phyloP scores from a whole-genome alignment of 1,140 invertebrate genomes.

The Drosophila littoralis region DNA sequence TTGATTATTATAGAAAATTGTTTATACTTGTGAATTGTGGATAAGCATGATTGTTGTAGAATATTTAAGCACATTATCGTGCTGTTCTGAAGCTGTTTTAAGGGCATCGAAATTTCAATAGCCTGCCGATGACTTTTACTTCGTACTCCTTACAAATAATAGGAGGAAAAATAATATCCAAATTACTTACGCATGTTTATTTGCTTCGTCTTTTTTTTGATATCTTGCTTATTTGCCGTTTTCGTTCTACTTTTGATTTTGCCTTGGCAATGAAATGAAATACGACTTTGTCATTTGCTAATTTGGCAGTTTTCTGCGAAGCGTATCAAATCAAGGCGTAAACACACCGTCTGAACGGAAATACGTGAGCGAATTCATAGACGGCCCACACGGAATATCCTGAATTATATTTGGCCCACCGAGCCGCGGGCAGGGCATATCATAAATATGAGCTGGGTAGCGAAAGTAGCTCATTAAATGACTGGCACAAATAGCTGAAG shows the following conservation, averaged over 20 bases:
- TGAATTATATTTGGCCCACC: slow-evolving; percentile 34
- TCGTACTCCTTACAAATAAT: not conserved
- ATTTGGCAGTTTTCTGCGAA: slow-evolving; percentile 68
- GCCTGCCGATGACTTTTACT: not conserved
- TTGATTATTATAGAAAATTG: too few relatives aligned
- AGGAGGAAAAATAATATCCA: not conserved
- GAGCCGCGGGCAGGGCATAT: not conserved
- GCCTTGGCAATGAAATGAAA: slow-evolving; percentile 28
- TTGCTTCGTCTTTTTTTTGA: slow-evolving; percentile 32
- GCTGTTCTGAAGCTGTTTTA: not conserved
- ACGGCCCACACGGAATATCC: slow-evolving; percentile 31
- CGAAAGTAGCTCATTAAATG: slow-evolving; percentile 70
- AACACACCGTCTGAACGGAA: slow-evolving; percentile 31
- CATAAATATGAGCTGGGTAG: slow-evolving; percentile 46
- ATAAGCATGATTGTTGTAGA: too few relatives aligned
- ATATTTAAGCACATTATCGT: too few relatives aligned
- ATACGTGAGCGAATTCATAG: slow-evolving; percentile 21
- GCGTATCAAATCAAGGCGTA: slow-evolving; percentile 58
- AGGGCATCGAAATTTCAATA: not conserved
- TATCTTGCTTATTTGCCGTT: not conserved
- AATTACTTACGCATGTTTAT: slow-evolving; percentile 26
- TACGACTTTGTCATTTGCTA: slow-evolving; percentile 46
- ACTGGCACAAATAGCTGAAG: slow-evolving; percentile 59
- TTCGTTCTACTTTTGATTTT: slow-evolving; percentile 40
- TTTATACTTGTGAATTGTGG: too few relatives aligned